These are phyloP conservation scores for Cydia amplana DNA, from an alignment of 1,140 invertebrate species.

Conservation along the genomic window DNA sequence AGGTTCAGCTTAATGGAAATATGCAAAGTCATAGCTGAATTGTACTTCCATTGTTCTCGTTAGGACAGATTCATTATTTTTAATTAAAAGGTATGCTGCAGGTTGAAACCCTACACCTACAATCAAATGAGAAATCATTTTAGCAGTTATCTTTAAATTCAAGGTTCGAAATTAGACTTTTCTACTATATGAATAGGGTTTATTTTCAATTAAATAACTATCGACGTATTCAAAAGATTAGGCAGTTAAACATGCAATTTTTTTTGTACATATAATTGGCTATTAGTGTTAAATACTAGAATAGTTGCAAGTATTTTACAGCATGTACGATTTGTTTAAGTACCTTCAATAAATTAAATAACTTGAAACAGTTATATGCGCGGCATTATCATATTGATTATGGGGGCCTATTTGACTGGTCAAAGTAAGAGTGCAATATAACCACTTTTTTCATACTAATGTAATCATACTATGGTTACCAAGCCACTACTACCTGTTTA, in stretches of 20 bases:
- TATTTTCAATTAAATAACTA: not conserved
- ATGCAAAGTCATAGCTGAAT: not conserved
- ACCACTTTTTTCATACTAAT: no score
- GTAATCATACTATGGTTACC: no score
- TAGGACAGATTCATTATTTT: constrained; percentile 1
- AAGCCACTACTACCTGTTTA: no score
- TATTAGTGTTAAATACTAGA: not conserved
- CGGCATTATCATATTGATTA: no score
- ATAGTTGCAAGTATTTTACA: no score
- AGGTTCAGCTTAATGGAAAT: not conserved
- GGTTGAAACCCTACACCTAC: not conserved
- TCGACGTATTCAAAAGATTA: not conserved
- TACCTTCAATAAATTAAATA: no score
- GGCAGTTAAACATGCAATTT: not conserved
- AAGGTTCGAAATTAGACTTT: not conserved
- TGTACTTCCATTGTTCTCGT: not conserved
- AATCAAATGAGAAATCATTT: not conserved
- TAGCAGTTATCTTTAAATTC: not conserved
- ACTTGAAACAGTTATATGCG: no score
- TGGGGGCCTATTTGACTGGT: no score
- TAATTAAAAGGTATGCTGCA: not conserved
- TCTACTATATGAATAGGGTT: not conserved
- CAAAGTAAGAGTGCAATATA: no score
- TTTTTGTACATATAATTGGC: not conserved
- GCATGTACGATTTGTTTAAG: no score